These are phyloP conservation scores for Heterodera carotae DNA, from an alignment of 1,140 invertebrate species.

Conservation along the genomic window DNA sequence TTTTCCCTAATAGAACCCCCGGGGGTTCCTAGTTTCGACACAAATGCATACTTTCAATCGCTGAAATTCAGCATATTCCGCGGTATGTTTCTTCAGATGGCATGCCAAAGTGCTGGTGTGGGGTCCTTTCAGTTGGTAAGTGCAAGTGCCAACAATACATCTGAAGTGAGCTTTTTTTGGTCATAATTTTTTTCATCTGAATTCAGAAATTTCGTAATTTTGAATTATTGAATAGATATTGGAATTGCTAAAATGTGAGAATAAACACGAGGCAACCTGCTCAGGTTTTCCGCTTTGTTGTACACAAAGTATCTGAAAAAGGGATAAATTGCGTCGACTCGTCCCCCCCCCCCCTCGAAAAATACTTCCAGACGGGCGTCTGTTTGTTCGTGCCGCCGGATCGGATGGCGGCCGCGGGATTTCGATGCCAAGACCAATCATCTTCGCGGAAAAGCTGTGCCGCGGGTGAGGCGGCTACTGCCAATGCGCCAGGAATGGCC, in stretches of 20 bases:
- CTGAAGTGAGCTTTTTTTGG: conserved; percentile 39
- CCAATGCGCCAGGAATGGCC: conserved; percentile 58
- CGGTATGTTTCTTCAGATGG: conserved; percentile 63
- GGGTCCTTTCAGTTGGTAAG: conserved; percentile 63
- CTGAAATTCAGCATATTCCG: conserved; percentile 64
- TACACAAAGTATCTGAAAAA: conserved; percentile 54
- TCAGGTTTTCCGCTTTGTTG: conserved; percentile 63
- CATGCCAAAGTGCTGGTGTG: conserved; percentile 62
- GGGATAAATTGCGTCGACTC: conserved; percentile 24
- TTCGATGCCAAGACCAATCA: conserved; percentile 64
- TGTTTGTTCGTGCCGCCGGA: conserved; percentile 65
- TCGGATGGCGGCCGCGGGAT: conserved; percentile 63
- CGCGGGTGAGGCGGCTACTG: conserved; percentile 61
- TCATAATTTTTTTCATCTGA: too few species aligned
- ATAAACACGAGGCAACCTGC: conserved; percentile 40
- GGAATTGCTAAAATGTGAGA: too few species aligned
- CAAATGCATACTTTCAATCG: conserved; percentile 63
- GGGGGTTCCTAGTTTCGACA: too few species aligned
- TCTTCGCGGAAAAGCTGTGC: conserved; percentile 58
- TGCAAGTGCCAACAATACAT: conserved; percentile 63
- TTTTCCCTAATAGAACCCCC: too few species aligned
- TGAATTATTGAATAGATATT: too few species aligned
- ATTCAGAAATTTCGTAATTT: too few species aligned
- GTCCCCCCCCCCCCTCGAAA: too few species aligned
- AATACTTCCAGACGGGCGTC: conserved; percentile 62